A percentile compares a stretch with the other conserved stretches of the same genome.
phyloP scores from a whole-genome alignment of 2,888 invertebrate genomes.

The Leuctra nigra region DNA sequence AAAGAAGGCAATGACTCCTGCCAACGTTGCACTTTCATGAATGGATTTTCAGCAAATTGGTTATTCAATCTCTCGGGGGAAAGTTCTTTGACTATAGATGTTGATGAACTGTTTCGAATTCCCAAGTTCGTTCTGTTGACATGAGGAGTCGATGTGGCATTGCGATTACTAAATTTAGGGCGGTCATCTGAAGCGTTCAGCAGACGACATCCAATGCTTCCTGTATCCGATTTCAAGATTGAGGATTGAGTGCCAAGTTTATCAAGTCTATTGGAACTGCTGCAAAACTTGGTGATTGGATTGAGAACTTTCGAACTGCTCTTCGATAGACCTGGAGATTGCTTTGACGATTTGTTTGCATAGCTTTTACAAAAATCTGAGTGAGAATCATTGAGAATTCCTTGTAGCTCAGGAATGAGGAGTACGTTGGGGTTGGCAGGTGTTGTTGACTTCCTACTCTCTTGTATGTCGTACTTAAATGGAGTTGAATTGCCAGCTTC shows the following conservation, averaged over 20 bases:
- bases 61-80: not conserved
- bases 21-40: slow-evolving; percentile 29
- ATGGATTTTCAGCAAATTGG: slow-evolving; percentile 12
- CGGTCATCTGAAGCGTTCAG: too few relatives aligned
- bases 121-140: not conserved
- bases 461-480: not conserved
- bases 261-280: not conserved
- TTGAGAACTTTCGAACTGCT: not conserved
- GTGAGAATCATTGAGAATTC: not conserved
- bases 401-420: not conserved
- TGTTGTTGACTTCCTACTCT: slow-evolving; percentile 5
- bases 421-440: not conserved
- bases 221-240: not conserved
- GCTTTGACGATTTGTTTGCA: not conserved
- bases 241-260: not conserved
- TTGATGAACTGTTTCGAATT: not conserved
- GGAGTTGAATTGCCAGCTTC: not conserved
- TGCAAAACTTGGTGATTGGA: not conserved
- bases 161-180: too few relatives aligned
- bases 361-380: not conserved
- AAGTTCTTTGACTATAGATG: not conserved
- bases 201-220: not conserved
- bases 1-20: slow-evolving; percentile 28
- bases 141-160: not conserved
- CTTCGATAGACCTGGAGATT: not conserved